phyloP scores from a whole-genome alignment of 2,113 vertebrate species.

The Ailuropoda melanoleuca region DNA sequence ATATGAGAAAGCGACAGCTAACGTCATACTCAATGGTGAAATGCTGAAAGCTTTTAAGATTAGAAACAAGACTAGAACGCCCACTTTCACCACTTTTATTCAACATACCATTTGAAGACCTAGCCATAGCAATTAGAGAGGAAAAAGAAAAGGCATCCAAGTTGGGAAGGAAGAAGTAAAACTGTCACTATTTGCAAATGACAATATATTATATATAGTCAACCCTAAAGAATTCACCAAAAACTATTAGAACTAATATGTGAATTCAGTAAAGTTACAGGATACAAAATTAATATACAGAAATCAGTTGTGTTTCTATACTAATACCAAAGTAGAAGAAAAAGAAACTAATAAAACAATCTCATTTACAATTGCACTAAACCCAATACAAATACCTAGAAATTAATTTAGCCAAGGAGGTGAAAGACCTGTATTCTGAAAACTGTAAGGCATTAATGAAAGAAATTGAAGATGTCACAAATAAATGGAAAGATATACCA shows the following conservation, averaged over 20 bases:
- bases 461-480: not conserved
- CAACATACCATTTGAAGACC: not conserved
- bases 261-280: not conserved
- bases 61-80: not conserved
- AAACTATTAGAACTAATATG: not conserved
- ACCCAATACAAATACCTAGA: not conserved
- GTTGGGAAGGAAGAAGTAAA: not conserved
- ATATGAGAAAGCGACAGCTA: not conserved
- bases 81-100: not conserved
- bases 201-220: not conserved
- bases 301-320: not conserved
- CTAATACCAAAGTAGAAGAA: not conserved
- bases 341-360: not conserved
- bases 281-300: not conserved
- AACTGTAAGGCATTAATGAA: not conserved
- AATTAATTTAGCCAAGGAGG: not conserved
- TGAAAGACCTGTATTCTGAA: not conserved
- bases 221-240: not conserved
- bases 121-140: not conserved
- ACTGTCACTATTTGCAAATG: not conserved
- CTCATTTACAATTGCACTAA: not conserved
- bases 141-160: not conserved
- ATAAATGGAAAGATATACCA: not conserved
- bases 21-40: not conserved
- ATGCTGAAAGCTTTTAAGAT: not conserved